These are phyloP conservation scores for Myopa tessellatipennis DNA, from an alignment of 2,888 invertebrate genomes.

Conservation along the genomic window DNA sequence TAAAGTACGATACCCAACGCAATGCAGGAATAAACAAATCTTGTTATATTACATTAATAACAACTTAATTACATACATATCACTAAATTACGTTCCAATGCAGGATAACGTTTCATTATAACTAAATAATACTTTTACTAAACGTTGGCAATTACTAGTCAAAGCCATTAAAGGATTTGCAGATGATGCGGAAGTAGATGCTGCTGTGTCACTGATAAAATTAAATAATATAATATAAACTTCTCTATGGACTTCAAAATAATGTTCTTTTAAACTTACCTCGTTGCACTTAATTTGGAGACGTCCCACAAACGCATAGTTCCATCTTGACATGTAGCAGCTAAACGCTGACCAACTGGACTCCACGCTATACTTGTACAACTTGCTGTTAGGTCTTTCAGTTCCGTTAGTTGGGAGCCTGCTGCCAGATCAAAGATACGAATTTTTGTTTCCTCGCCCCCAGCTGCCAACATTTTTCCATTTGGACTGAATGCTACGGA, in stretches of 20 bases:
- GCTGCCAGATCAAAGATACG: constrained; percentile 76
- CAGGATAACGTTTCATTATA: constrained; percentile 60
- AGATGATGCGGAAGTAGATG: constrained; percentile 50
- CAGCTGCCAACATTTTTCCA: constrained; percentile 86
- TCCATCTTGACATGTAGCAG: constrained; percentile 77
- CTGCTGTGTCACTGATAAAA: constrained; percentile 52
- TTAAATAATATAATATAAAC: neutral
- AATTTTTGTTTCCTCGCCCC: constrained; percentile 77
- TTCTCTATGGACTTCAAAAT: neutral
- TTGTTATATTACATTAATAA: no score
- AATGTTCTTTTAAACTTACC: constrained; percentile 46
- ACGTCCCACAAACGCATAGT: constrained; percentile 76
- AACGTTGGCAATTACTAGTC: constrained; percentile 60
- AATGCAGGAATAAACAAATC: no score
- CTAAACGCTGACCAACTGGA: constrained; percentile 72
- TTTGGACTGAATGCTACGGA: constrained; percentile 85
- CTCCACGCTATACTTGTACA: constrained; percentile 74
- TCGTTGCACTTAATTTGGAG: constrained; percentile 57
- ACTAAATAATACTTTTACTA: constrained; percentile 62
- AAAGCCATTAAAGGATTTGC: constrained; percentile 59
- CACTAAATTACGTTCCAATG: constrained; percentile 52
- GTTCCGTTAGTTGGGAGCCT: constrained; percentile 72
- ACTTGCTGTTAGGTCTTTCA: constrained; percentile 72
- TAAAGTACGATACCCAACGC: no score
- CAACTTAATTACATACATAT: no score